A percentile compares a stretch with the other conserved stretches of the same genome.
These are phyloP conservation scores for Karalla daura DNA, from an alignment of 2,797 vertebrate species.

Conservation along the genomic window DNA sequence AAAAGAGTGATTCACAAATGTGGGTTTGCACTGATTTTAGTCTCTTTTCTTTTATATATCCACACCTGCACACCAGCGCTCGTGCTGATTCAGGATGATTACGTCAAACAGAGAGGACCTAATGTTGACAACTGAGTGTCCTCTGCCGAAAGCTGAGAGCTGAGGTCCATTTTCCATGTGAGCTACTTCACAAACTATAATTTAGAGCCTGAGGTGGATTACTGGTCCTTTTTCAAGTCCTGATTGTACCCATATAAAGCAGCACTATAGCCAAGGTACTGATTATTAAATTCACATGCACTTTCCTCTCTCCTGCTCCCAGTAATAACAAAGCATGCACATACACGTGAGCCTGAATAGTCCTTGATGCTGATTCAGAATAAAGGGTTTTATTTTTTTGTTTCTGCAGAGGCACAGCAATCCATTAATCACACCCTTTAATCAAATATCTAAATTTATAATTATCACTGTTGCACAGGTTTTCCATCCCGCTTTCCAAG, in stretches of 20 bases:
- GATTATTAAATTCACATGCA: neutral
- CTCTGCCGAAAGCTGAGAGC: neutral
- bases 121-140: neutral
- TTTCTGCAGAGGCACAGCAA: neutral
- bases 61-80: neutral
- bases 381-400: constrained; percentile 6
- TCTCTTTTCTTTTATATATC: neutral
- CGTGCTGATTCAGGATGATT: neutral
- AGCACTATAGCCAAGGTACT: too few relatives aligned
- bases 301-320: neutral
- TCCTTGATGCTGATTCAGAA: neutral
- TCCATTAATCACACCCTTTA: neutral
- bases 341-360: neutral
- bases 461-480: neutral
- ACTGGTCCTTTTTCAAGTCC: neutral
- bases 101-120: neutral
- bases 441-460: neutral
- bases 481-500: neutral
- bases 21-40: neutral
- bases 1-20: constrained; percentile 27
- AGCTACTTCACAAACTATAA: neutral
- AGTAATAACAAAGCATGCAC: neutral
- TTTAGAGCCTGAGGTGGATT: neutral
- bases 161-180: neutral
- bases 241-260: neutral